A percentile compares a stretch with the other conserved stretches of the same genome.
These are phyloP conservation scores for human (Homo sapiens) DNA, from an alignment of 2,113 vertebrate genomes.

Conservation along the genomic window DNA sequence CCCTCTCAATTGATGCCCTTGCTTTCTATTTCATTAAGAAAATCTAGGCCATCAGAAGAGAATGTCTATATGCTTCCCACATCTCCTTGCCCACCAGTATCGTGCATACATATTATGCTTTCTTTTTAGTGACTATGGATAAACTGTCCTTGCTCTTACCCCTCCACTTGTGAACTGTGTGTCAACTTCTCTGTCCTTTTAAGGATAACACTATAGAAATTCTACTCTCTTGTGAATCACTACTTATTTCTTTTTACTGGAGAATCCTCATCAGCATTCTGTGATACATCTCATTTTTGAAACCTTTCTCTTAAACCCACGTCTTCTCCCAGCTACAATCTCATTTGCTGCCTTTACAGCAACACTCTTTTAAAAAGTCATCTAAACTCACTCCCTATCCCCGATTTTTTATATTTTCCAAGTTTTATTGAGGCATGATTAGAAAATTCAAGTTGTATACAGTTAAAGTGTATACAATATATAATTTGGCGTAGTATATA, in stretches of 20 bases:
- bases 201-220: background rate
- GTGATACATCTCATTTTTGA: background rate
- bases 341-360: background rate
- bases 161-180: background rate
- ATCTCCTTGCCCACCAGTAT: background rate
- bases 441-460: background rate
- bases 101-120: background rate
- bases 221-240: background rate
- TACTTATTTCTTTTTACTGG: background rate
- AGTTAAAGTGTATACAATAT: background rate
- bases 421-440: background rate
- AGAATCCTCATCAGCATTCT: background rate
- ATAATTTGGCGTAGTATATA: background rate
- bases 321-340: background rate
- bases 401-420: background rate
- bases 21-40: background rate
- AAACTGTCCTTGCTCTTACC: background rate
- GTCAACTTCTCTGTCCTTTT: background rate
- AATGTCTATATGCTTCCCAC: background rate
- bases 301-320: background rate
- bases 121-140: background rate
- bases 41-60: background rate
- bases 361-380: background rate
- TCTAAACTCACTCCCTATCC: background rate
- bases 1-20: background rate